Percentiles rank a stretch among this genome's conserved stretches.
These are phyloP conservation scores for Ormyrus labotus DNA, from an alignment of 2,888 invertebrate species.

Conservation along the genomic window DNA sequence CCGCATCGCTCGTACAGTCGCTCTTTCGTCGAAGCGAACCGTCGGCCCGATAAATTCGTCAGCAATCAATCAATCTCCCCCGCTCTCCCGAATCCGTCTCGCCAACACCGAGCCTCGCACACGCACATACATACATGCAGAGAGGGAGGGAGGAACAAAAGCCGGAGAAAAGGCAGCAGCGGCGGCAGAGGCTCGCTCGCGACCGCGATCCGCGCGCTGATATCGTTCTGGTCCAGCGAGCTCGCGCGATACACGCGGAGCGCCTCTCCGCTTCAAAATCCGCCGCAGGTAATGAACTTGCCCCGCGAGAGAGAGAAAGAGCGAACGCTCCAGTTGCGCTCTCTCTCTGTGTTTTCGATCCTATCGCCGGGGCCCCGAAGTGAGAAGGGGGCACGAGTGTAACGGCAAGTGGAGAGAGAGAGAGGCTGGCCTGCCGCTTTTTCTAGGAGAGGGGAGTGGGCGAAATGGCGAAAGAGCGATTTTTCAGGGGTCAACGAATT, in stretches of 20 bases:
- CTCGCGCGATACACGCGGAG: not conserved
- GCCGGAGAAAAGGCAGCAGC: not conserved
- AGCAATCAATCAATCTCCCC: not conserved
- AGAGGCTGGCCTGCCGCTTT: no score
- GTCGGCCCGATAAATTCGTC: not conserved
- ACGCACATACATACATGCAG: not conserved
- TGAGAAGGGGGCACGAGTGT: no score
- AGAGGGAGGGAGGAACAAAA: not conserved
- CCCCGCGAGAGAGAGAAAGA: not conserved
- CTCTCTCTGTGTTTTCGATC: not conserved
- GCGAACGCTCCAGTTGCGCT: slow-evolving; percentile 17
- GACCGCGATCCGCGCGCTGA: slow-evolving; percentile 10
- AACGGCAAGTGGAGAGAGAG: no score
- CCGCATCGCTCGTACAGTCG: not conserved
- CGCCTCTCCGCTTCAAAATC: slow-evolving; percentile 1
- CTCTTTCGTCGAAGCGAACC: not conserved
- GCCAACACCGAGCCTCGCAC: not conserved
- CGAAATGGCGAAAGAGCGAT: no score
- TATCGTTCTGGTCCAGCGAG: slow-evolving; percentile 33
- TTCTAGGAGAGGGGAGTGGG: no score
- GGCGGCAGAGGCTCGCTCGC: not conserved
- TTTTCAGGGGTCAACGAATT: no score
- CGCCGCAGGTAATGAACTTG: slow-evolving; percentile 37
- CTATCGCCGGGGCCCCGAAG: not conserved
- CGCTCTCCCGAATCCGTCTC: not conserved